These are phyloP conservation scores for Recurvirostra avosetta DNA, from an alignment of 2,113 vertebrate genomes.

Conservation along the genomic window DNA sequence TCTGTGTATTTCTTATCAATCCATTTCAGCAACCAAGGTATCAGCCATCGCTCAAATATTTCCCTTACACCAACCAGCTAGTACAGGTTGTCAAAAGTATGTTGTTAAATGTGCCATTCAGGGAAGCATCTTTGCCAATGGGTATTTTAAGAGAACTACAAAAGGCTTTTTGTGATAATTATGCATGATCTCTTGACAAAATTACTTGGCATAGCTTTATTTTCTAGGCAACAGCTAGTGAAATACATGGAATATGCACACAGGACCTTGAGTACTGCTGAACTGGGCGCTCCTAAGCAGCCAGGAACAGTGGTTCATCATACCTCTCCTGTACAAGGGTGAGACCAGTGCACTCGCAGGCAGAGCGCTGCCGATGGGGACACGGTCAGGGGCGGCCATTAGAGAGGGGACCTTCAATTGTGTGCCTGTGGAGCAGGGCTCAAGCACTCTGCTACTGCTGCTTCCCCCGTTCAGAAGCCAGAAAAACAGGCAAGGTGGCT, in stretches of 20 bases:
- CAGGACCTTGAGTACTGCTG: not conserved
- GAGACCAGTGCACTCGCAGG: rapidly evolving
- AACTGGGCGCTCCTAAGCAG: rapidly evolving
- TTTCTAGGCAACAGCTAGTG: not conserved
- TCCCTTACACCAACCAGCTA: not conserved
- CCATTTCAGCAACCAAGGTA: not conserved
- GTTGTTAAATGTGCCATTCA: not conserved
- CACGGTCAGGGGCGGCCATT: not conserved
- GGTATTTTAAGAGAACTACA: not conserved
- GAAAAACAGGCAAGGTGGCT: not conserved
- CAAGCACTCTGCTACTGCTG: not conserved
- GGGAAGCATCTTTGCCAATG: not conserved
- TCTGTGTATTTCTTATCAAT: not conserved
- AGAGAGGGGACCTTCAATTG: not conserved
- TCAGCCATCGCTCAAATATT: not conserved
- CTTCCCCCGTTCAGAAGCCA: not conserved
- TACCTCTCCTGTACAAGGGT: rapidly evolving
- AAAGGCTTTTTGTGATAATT: not conserved
- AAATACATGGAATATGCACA: not conserved
- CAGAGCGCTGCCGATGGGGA: not conserved
- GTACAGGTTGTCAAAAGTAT: not conserved
- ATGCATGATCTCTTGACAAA: not conserved
- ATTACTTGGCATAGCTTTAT: not conserved
- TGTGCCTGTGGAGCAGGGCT: not conserved
- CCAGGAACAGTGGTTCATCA: rapidly evolving